Conservation (phyloP, 1,140 invertebrate genomes). For the Caerostris extrusa region DNA sequence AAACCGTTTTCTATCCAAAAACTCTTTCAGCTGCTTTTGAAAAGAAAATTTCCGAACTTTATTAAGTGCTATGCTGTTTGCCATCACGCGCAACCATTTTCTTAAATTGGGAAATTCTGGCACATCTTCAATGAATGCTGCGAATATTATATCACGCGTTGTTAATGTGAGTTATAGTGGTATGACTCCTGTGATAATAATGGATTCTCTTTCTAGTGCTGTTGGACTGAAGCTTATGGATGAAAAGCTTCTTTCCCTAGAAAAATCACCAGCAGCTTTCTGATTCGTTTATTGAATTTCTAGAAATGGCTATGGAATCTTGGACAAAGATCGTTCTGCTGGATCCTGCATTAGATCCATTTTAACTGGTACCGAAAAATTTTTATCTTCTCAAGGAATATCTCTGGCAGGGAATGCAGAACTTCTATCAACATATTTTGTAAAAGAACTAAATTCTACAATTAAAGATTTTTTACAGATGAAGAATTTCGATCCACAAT, state of each 20-base stretch:
- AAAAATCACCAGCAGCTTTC: not conserved
- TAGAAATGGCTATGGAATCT: not conserved
- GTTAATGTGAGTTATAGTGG: not conserved
- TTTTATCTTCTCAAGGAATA: not conserved
- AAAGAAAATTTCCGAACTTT: not conserved
- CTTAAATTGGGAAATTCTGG: not conserved
- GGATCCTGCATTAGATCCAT: not conserved
- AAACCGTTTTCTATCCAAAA: not conserved
- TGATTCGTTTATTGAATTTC: not conserved
- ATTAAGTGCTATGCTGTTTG: not conserved
- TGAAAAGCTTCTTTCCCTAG: not conserved
- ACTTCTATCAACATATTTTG: not conserved
- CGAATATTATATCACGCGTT: not conserved
- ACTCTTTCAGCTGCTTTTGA: not conserved
- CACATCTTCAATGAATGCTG: no score
- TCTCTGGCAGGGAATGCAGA: not conserved
- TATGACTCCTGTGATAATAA: not conserved
- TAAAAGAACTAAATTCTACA: not conserved
- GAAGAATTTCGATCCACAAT: not conserved
- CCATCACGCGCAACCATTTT: not conserved
- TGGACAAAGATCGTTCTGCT: not conserved
- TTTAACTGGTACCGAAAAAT: not conserved
- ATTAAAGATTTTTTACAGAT: not conserved
- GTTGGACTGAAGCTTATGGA: not conserved
- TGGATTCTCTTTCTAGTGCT: not conserved